Evolutionary conservation across 2,888 invertebrate species (phyloP).

Genomic region (Hypolimnas misippus): DNA sequence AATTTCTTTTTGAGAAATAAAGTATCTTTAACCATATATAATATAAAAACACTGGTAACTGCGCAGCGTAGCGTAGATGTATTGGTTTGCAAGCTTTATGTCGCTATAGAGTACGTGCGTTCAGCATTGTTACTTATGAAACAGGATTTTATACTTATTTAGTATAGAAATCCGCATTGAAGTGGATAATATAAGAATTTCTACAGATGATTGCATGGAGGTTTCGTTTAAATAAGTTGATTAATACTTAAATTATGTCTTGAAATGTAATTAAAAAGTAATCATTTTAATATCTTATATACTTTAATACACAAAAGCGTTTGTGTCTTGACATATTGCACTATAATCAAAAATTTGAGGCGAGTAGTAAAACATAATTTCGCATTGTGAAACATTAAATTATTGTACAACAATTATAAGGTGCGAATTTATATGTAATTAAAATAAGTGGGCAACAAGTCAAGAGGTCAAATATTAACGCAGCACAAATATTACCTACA

Average conservation of each 20-base stretch:
- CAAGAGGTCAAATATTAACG: slow-evolving; percentile 38
- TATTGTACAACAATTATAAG: slow-evolving; percentile 13
- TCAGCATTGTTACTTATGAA: slow-evolving; percentile 7
- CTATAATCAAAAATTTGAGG: no score
- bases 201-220: background rate
- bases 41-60: no score
- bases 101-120: background rate
- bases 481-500: slow-evolving; percentile 28
- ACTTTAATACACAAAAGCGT: no score
- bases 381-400: background rate
- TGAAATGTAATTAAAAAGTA: no score
- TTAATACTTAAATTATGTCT: no score
- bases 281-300: no score
- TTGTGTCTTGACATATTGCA: no score
- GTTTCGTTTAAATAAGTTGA: background rate
- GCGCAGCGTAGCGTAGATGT: background rate
- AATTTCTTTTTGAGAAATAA: no score
- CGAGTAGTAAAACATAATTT: no score
- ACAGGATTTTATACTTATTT: background rate
- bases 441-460: slow-evolving; percentile 23
- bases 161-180: background rate
- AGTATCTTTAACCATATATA: no score
- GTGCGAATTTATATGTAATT: slow-evolving; percentile 1
- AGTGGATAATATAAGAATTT: background rate
- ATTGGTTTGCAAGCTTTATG: background rate